Percentiles rank a stretch among this genome's conserved stretches.
phyloP scores from a whole-genome alignment of 2,113 vertebrate species.

The Lagopus muta region DNA sequence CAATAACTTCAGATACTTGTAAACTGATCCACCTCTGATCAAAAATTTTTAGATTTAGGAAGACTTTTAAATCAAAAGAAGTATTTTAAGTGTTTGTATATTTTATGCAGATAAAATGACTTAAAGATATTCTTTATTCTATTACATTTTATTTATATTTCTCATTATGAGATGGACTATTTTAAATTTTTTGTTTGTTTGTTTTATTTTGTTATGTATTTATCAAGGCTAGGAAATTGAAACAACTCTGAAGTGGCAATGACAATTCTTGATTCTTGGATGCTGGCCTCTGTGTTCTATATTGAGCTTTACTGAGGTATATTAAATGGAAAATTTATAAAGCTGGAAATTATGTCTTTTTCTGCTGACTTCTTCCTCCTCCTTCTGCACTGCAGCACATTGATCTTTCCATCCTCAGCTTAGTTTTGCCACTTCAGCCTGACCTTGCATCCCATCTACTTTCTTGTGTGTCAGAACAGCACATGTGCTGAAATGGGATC shows the following conservation, averaged over 20 bases:
- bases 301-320: not conserved
- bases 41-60: not conserved
- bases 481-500: conserved; percentile 29
- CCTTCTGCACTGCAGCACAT: not conserved
- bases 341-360: not conserved
- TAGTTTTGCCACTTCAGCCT: not conserved
- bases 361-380: conserved; percentile 5
- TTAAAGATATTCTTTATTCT: not conserved
- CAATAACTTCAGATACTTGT: not conserved
- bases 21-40: not conserved
- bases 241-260: not conserved
- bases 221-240: not conserved
- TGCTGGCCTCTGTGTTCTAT: not conserved
- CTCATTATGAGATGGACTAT: not conserved
- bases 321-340: not conserved
- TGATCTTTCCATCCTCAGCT: not conserved
- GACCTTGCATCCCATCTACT: not conserved
- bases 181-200: not conserved
- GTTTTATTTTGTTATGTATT: not conserved
- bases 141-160: not conserved
- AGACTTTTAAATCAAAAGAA: not conserved
- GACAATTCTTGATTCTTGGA: not conserved
- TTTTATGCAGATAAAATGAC: not conserved
- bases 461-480: not conserved
- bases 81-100: not conserved